phyloP scores from a whole-genome alignment of 2,888 invertebrate species.

The Dryobotodes eremita region DNA sequence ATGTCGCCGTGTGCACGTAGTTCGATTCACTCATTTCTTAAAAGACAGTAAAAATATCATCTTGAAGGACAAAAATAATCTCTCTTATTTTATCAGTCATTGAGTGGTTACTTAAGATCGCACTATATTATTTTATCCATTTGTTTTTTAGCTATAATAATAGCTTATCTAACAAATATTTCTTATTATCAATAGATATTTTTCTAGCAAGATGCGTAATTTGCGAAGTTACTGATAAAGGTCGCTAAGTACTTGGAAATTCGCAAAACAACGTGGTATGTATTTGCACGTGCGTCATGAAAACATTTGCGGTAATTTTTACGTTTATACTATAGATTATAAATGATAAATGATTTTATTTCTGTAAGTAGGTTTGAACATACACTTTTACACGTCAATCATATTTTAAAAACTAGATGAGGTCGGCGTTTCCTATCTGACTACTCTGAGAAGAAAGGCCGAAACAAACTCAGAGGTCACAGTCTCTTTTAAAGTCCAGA shows the following conservation, averaged over 20 bases:
- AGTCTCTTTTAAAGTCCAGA: too few relatives aligned
- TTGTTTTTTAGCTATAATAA: conserved; percentile 1
- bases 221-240: conserved; percentile 10
- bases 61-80: neutral
- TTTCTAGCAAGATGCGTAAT: conserved; percentile 10
- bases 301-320: neutral
- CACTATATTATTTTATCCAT: neutral
- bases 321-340: neutral
- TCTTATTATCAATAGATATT: conserved; percentile 16
- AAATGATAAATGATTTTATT: too few relatives aligned
- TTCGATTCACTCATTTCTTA: too few relatives aligned
- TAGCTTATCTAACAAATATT: conserved; percentile 15
- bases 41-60: too few relatives aligned
- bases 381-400: too few relatives aligned
- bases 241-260: neutral
- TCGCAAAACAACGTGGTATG: conserved; percentile 22
- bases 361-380: too few relatives aligned
- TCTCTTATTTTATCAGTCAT: neutral
- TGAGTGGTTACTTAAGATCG: neutral
- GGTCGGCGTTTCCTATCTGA: too few relatives aligned
- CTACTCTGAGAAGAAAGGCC: too few relatives aligned
- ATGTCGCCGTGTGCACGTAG: too few relatives aligned
- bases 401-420: too few relatives aligned
- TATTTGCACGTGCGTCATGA: neutral
- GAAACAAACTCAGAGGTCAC: too few relatives aligned